Conservation (phyloP, 2,797 vertebrate genomes). For the Myotis pilosus region DNA sequence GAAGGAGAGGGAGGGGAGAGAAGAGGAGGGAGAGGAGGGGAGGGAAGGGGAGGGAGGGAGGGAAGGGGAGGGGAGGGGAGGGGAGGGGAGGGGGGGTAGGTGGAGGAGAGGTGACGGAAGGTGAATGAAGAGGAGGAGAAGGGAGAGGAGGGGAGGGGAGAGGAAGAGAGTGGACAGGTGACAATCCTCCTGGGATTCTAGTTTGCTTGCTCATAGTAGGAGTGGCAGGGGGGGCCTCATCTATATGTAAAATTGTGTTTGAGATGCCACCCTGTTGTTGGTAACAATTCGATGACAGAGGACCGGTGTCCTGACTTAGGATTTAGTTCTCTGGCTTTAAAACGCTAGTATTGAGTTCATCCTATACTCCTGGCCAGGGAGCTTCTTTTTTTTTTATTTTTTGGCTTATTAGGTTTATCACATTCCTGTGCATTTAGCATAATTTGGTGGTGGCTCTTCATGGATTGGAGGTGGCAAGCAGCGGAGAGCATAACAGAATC, state of each 20-base stretch:
- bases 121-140: too few species aligned
- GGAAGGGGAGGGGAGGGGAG: too few species aligned
- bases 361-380: background rate
- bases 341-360: background rate
- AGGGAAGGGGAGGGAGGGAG: too few species aligned
- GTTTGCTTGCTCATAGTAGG: background rate
- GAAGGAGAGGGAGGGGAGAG: too few species aligned
- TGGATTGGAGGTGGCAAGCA: background rate
- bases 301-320: background rate
- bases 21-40: too few species aligned
- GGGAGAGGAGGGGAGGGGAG: too few species aligned
- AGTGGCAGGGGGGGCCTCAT: background rate
- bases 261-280: background rate
- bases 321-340: background rate
- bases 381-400: background rate
- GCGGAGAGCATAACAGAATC: fast-evolving
- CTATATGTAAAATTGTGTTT: background rate
- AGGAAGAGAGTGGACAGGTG: fast-evolving
- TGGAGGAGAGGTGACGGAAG: too few species aligned
- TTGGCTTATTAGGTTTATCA: background rate
- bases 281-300: background rate
- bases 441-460: background rate
- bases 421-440: background rate
- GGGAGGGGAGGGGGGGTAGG: too few species aligned
- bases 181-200: background rate